These are phyloP conservation scores for Probaryconus sp. DNA, from an alignment of 1,140 invertebrate genomes.

Conservation along the genomic window DNA sequence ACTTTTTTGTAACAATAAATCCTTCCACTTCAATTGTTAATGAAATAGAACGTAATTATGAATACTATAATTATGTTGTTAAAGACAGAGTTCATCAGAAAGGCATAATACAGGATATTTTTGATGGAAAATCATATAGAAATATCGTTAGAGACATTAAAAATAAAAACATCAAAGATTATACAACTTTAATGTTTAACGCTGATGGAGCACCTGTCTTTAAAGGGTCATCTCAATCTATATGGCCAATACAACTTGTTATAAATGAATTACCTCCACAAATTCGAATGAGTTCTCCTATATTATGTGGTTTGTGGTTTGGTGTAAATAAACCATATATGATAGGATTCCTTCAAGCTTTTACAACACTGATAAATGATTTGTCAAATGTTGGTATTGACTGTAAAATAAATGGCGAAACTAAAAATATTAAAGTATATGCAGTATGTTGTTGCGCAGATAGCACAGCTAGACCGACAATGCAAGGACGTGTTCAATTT, in stretches of 20 bases:
- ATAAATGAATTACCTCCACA: conserved; percentile 31
- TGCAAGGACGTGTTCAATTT: conserved; percentile 29
- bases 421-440: conserved; percentile 8
- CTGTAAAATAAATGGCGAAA: conserved; percentile 18
- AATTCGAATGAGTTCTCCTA: not conserved
- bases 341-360: conserved; percentile 28
- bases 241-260: conserved; percentile 38
- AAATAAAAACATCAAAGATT: not conserved
- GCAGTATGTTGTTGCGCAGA: conserved; percentile 26
- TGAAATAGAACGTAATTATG: not conserved
- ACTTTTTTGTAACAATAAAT: conserved; percentile 25
- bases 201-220: conserved; percentile 26
- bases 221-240: conserved; percentile 26
- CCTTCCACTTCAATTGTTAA: not conserved
- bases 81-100: not conserved
- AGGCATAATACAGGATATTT: conserved; percentile 13
- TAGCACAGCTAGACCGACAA: conserved; percentile 19
- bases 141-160: conserved; percentile 2
- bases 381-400: conserved; percentile 12
- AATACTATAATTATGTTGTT: conserved; percentile 2
- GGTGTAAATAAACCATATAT: conserved; percentile 30
- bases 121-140: conserved; percentile 11
- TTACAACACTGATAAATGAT: conserved; percentile 27
- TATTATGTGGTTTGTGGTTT: conserved; percentile 36
- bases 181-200: conserved; percentile 28